phyloP scores from a whole-genome alignment of 2,888 invertebrate genomes.

The Andrena haemorrhoa region DNA sequence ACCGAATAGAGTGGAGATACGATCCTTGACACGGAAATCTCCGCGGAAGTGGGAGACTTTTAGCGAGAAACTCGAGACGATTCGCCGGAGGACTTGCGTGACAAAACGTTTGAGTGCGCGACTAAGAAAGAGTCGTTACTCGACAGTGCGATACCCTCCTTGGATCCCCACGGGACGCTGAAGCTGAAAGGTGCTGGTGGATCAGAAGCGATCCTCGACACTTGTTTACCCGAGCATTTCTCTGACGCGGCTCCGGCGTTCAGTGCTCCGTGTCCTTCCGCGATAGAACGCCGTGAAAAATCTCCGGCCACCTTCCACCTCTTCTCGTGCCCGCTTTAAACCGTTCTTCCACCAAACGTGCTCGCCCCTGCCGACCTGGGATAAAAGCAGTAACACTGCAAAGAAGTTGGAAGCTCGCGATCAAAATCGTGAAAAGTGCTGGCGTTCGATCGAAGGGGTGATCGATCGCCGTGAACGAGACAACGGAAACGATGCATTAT shows the following conservation, averaged over 20 bases:
- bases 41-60: not conserved
- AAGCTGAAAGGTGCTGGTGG: constrained; percentile 38
- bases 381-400: not conserved
- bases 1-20: not conserved
- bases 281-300: not conserved
- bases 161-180: constrained; percentile 23
- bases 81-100: not conserved
- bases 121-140: constrained; percentile 15
- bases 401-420: not conserved
- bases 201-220: constrained; percentile 8
- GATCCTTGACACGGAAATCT: not conserved
- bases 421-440: not conserved
- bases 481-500: constrained; percentile 13
- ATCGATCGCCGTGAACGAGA: not conserved
- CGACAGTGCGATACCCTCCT: not conserved
- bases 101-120: constrained; percentile 2
- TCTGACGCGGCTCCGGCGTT: not conserved
- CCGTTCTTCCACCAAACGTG: not conserved
- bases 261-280: not conserved
- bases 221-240: constrained; percentile 7
- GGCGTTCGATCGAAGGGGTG: not conserved
- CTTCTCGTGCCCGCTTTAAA: not conserved
- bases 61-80: not conserved
- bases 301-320: not conserved
- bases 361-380: not conserved